phyloP scores from a whole-genome alignment of 2,797 vertebrate genomes.

The Geotrypetes seraphini region DNA sequence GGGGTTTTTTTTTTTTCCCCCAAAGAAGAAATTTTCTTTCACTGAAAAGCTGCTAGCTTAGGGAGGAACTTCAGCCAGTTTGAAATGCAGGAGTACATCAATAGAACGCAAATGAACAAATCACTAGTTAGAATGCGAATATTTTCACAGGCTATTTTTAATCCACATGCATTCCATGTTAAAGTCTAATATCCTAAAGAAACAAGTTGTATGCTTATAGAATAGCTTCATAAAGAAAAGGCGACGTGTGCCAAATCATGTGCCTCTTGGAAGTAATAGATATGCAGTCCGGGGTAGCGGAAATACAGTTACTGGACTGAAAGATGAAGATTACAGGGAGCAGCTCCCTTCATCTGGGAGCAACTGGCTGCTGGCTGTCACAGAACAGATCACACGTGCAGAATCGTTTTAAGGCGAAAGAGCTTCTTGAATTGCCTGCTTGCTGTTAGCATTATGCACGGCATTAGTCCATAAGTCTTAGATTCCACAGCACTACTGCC shows the following conservation, averaged over 20 bases:
- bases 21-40: no score
- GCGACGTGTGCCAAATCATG: constrained; percentile 20
- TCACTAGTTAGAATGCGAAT: no score
- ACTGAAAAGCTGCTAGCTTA: no score
- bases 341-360: constrained; percentile 36
- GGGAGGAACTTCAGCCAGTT: no score
- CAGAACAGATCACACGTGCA: constrained; percentile 41
- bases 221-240: no score
- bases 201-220: no score
- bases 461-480: constrained; percentile 24
- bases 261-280: constrained; percentile 33
- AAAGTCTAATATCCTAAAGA: no score
- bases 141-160: no score
- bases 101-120: no score
- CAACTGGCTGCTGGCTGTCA: constrained; percentile 38
- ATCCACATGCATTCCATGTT: no score
- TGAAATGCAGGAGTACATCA: no score
- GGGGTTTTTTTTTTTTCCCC: no score
- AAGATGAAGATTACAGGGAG: constrained; percentile 41
- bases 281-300: constrained; percentile 26
- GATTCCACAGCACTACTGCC: constrained; percentile 28
- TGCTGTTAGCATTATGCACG: constrained; percentile 22
- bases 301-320: constrained; percentile 44
- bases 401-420: constrained; percentile 28
- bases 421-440: constrained; percentile 24